A percentile compares a stretch with the other conserved stretches of the same genome.
phyloP scores from a whole-genome alignment of 2,113 vertebrate genomes.

The Notiomystis cincta region DNA sequence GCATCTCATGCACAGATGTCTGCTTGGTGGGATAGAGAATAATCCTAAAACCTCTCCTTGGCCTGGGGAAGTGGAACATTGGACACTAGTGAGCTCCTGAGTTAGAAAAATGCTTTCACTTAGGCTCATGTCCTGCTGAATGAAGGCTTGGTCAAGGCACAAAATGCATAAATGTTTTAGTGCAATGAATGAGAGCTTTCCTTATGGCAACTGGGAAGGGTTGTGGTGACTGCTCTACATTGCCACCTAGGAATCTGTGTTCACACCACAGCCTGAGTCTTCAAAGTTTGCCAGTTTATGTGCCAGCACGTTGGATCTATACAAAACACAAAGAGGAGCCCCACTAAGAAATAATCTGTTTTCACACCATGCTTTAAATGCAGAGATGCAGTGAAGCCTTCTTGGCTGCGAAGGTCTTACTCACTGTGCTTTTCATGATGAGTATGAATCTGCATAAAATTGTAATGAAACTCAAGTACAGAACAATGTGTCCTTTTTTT shows the following conservation, averaged over 20 bases:
- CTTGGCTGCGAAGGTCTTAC: neutral
- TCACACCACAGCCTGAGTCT: neutral
- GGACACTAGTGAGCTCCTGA: neutral
- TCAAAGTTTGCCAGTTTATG: neutral
- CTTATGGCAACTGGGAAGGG: neutral
- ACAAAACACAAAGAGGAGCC: neutral
- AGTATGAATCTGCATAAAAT: neutral
- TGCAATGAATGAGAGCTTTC: neutral
- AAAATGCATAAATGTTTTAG: neutral
- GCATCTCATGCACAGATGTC: neutral
- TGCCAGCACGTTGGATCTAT: fast-evolving
- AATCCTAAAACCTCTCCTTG: neutral
- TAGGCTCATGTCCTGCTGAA: neutral
- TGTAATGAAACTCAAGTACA: neutral
- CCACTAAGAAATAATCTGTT: neutral
- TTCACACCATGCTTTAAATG: neutral
- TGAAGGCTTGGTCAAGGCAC: neutral
- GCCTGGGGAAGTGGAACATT: neutral
- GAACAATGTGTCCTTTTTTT: neutral
- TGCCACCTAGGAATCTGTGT: neutral
- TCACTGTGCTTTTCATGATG: neutral
- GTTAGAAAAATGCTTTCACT: neutral
- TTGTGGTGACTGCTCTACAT: neutral
- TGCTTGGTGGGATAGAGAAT: neutral
- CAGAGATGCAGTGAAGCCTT: neutral